phyloP scores from a whole-genome alignment of 2,888 invertebrate species.

The Phania funesta region DNA sequence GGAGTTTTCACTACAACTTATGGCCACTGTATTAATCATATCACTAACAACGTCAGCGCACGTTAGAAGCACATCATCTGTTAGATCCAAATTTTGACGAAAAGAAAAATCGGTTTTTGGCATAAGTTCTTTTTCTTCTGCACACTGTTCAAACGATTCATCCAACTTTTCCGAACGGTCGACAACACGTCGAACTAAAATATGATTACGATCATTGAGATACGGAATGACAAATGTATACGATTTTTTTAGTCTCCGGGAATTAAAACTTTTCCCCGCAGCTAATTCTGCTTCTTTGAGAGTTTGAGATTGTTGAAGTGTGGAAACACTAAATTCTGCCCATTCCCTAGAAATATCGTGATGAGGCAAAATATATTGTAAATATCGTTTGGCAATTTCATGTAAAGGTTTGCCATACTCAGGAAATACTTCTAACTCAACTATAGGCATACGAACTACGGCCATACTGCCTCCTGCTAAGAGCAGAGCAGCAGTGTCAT shows the following conservation, averaged over 20 bases:
- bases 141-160: slow-evolving; percentile 70
- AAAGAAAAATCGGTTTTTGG: slow-evolving; percentile 73
- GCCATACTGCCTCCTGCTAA: slow-evolving; percentile 76
- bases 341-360: slow-evolving; percentile 78
- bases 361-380: slow-evolving; percentile 78
- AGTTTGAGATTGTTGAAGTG: slow-evolving; percentile 70
- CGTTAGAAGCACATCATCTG: slow-evolving; percentile 70
- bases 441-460: slow-evolving; percentile 78
- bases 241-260: slow-evolving; percentile 70
- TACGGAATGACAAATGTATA: slow-evolving; percentile 83
- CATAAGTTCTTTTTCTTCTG: slow-evolving; percentile 48
- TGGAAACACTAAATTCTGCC: slow-evolving; percentile 80
- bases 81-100: slow-evolving; percentile 68
- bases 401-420: slow-evolving; percentile 75
- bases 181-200: slow-evolving; percentile 81
- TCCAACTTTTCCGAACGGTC: slow-evolving; percentile 77
- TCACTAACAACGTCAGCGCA: slow-evolving; percentile 81
- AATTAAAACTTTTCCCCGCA: slow-evolving; percentile 55
- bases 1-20: slow-evolving; percentile 82
- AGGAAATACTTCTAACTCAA: slow-evolving; percentile 78
- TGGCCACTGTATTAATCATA: slow-evolving; percentile 84
- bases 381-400: slow-evolving; percentile 78
- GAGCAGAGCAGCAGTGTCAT: slow-evolving; percentile 74
- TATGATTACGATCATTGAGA: slow-evolving; percentile 82
- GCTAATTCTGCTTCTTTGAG: slow-evolving; percentile 69